Percentiles rank a stretch among this genome's conserved stretches.
These are phyloP conservation scores for Limnephilus auricula DNA, from an alignment of 2,888 invertebrate genomes.

Conservation along the genomic window DNA sequence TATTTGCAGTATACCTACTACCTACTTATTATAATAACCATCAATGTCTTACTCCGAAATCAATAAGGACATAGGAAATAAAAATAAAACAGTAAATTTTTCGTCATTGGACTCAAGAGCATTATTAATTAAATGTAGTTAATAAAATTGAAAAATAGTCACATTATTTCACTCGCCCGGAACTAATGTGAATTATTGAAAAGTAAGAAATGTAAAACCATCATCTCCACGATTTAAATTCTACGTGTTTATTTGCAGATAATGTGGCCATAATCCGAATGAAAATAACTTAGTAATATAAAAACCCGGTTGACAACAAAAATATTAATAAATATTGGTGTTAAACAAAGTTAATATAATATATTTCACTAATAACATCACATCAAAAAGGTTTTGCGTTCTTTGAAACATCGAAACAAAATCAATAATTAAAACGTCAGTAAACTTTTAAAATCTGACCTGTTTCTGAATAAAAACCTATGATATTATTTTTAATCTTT, in stretches of 20 bases:
- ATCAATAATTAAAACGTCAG: background rate
- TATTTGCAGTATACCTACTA: no score
- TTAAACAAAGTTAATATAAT: background rate
- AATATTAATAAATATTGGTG: background rate
- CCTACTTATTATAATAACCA: no score
- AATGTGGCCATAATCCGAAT: background rate
- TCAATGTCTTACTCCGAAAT: no score
- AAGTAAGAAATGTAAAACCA: background rate
- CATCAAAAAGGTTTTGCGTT: background rate
- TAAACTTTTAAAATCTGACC: background rate
- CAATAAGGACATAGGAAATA: no score
- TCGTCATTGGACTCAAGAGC: background rate
- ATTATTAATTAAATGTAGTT: background rate
- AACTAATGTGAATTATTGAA: no score
- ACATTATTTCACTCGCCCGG: no score
- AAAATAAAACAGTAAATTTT: no score
- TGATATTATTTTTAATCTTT: background rate
- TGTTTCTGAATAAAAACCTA: background rate
- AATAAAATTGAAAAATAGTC: background rate
- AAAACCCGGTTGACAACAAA: background rate
- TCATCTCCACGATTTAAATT: background rate
- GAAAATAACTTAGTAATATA: background rate
- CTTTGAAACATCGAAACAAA: background rate
- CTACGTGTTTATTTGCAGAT: background rate
- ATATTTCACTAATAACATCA: background rate